Conservation (phyloP, 2,113 vertebrate species). For the Anthoscopus minutus region DNA sequence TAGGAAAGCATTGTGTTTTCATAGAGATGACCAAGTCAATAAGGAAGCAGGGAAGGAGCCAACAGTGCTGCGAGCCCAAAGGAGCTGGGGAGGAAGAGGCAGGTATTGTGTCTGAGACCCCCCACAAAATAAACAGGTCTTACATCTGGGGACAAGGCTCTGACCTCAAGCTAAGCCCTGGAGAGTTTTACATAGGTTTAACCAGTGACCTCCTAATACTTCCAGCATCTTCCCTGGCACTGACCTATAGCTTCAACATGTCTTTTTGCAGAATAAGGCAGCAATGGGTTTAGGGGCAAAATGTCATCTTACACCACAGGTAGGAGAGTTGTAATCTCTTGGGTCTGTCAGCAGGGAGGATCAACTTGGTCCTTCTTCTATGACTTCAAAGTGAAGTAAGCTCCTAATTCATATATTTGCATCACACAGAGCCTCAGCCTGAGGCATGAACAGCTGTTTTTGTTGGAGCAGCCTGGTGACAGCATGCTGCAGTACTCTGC, state of each 20-base stretch:
- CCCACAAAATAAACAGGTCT: rapidly evolving
- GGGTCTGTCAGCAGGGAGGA: neutral
- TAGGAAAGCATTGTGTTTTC: neutral
- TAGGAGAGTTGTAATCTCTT: neutral
- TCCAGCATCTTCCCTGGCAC: neutral
- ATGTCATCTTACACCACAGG: neutral
- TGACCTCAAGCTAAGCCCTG: neutral
- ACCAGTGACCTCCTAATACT: neutral
- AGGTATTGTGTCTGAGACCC: neutral
- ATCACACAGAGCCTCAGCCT: neutral
- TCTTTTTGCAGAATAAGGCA: neutral
- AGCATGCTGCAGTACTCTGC: neutral
- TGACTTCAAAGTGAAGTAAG: neutral
- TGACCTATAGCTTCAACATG: neutral
- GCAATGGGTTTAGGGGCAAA: neutral
- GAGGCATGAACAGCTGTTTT: neutral
- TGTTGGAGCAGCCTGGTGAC: neutral
- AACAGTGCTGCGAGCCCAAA: rapidly evolving
- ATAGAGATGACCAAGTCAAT: neutral
- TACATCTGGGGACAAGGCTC: neutral
- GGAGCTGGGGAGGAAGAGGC: neutral
- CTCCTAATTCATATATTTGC: neutral
- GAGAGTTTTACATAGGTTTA: neutral
- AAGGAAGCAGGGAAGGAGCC: neutral
- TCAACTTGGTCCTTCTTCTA: neutral